A percentile compares a stretch with the other conserved stretches of the same genome.
These are phyloP conservation scores for Sturnira hondurensis DNA, from an alignment of 2,113 vertebrate genomes.

Conservation along the genomic window DNA sequence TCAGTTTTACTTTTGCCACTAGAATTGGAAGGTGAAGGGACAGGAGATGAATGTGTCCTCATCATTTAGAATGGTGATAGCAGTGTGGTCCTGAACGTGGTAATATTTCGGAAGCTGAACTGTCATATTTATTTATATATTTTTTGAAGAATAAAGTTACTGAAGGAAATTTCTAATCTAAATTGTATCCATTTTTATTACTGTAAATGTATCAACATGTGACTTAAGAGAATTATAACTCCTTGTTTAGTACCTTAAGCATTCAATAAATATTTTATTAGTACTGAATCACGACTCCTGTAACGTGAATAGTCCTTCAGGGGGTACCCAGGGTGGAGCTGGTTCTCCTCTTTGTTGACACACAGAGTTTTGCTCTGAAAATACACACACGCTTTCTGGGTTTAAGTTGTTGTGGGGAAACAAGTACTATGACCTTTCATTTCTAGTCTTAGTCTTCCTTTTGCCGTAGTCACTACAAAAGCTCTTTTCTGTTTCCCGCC, in stretches of 20 bases:
- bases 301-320: neutral
- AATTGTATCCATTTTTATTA: slow-evolving; percentile 23
- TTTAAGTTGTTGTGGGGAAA: neutral
- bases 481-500: neutral
- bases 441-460: neutral
- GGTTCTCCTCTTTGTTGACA: neutral
- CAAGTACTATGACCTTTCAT: neutral
- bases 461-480: neutral
- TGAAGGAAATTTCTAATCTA: neutral
- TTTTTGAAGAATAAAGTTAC: slow-evolving; percentile 50
- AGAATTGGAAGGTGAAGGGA: neutral
- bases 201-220: neutral
- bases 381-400: neutral
- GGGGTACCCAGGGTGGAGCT: neutral
- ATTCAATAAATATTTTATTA: slow-evolving; percentile 4
- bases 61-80: neutral
- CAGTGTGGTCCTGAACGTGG: neutral
- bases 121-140: slow-evolving; percentile 60
- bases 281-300: neutral
- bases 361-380: neutral
- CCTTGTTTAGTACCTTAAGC: neutral
- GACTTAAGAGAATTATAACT: neutral
- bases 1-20: neutral
- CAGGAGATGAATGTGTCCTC: neutral
- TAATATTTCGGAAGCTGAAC: neutral